phyloP scores from a whole-genome alignment of 2,113 vertebrate species.

The Eulemur rufifrons region DNA sequence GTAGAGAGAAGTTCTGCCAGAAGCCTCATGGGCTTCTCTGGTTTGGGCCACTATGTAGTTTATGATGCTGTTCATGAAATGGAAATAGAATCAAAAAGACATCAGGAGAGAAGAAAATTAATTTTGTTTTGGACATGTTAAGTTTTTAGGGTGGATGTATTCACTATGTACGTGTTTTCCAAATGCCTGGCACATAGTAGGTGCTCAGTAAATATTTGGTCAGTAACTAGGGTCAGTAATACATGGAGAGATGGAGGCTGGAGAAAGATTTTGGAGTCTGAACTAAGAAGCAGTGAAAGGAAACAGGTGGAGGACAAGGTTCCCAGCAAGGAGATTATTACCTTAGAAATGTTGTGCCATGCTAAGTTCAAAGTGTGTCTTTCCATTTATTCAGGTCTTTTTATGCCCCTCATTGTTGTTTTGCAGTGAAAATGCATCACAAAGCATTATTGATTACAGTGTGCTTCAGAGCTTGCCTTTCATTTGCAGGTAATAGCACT shows the following conservation, averaged over 20 bases:
- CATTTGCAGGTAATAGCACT: neutral
- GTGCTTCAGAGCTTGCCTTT: neutral
- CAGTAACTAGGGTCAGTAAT: neutral
- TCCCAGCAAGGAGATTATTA: neutral
- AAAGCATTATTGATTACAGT: neutral
- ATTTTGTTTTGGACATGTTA: neutral
- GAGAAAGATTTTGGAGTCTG: neutral
- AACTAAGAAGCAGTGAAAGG: neutral
- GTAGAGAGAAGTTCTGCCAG: neutral
- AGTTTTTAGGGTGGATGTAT: neutral
- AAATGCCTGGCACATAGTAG: neutral
- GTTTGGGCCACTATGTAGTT: neutral
- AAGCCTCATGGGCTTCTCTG: neutral
- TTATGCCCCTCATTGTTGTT: neutral
- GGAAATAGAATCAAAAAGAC: neutral
- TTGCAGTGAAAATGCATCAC: neutral
- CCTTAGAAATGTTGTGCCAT: neutral
- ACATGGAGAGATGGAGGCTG: neutral
- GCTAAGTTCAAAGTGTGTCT: neutral
- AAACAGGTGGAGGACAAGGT: neutral
- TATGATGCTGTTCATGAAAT: neutral
- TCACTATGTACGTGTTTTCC: neutral
- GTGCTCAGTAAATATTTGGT: neutral
- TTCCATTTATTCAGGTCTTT: neutral
- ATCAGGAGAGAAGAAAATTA: neutral